phyloP scores from a whole-genome alignment of 2,113 vertebrate species.

The Turnix velox region DNA sequence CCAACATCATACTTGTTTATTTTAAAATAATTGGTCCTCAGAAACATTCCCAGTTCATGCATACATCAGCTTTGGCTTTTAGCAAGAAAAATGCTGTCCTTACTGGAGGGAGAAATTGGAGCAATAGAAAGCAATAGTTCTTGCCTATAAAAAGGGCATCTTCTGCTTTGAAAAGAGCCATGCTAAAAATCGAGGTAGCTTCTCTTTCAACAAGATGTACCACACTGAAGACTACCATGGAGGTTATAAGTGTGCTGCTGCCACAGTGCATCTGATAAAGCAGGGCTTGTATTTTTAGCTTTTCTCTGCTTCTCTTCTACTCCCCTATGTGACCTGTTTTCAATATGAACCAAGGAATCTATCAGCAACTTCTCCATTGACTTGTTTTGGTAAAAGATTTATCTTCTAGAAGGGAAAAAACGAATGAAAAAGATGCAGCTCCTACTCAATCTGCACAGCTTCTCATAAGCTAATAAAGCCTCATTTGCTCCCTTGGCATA shows the following conservation, averaged over 20 bases:
- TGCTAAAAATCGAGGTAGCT: not conserved
- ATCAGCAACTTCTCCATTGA: not conserved
- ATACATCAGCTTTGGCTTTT: not conserved
- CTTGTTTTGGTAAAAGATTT: not conserved
- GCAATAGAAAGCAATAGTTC: not conserved
- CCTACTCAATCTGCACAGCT: not conserved
- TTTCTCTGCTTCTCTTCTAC: not conserved
- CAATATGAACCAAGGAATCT: not conserved
- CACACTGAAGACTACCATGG: not conserved
- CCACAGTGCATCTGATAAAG: not conserved
- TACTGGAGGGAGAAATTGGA: not conserved
- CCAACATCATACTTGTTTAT: fast-evolving
- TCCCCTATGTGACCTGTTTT: not conserved
- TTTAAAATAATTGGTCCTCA: not conserved
- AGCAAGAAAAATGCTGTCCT: not conserved
- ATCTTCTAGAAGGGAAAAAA: not conserved
- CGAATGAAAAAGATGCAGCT: not conserved
- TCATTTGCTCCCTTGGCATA: not conserved
- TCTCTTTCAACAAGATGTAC: not conserved
- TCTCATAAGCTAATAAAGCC: not conserved
- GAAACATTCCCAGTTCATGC: not conserved
- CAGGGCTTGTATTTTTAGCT: not conserved
- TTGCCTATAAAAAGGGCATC: not conserved
- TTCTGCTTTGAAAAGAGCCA: not conserved
- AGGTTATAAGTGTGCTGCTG: not conserved